Conservation (phyloP, 2,797 vertebrate genomes). For the Gallirallus australis region DNA sequence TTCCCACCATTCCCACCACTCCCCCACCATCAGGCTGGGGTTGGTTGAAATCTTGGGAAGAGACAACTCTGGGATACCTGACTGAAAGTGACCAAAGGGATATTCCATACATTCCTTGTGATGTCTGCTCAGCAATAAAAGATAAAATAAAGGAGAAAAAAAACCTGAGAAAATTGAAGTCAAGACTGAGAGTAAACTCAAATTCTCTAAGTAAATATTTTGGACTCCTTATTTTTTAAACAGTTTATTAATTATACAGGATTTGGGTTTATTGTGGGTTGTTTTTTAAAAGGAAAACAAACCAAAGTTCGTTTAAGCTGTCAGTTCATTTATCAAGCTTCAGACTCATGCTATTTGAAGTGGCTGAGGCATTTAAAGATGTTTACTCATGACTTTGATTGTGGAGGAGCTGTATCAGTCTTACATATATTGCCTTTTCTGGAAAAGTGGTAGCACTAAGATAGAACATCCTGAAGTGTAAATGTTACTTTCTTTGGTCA, state of each 20-base stretch:
- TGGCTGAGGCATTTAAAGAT: background rate
- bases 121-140: too few species aligned
- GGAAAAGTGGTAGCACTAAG: background rate
- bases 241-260: background rate
- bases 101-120: too few species aligned
- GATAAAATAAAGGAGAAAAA: too few species aligned
- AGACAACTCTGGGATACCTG: too few species aligned
- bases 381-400: background rate
- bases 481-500: background rate
- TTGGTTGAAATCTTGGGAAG: too few species aligned
- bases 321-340: slow-evolving; percentile 13
- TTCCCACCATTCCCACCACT: too few species aligned
- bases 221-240: background rate
- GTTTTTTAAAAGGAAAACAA: background rate
- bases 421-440: background rate
- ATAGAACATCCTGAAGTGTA: background rate
- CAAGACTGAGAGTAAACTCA: background rate
- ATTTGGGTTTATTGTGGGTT: background rate
- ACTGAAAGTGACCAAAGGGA: too few species aligned
- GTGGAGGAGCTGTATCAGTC: background rate
- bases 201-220: background rate
- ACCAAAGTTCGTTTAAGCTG: background rate
- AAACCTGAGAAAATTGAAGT: too few species aligned
- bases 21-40: too few species aligned
- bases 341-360: background rate